Evolutionary conservation across 2,113 vertebrate genomes (phyloP), one percentile per base, ranked within the genome.

Genomic region (Sinosuthora webbiana): DNA sequence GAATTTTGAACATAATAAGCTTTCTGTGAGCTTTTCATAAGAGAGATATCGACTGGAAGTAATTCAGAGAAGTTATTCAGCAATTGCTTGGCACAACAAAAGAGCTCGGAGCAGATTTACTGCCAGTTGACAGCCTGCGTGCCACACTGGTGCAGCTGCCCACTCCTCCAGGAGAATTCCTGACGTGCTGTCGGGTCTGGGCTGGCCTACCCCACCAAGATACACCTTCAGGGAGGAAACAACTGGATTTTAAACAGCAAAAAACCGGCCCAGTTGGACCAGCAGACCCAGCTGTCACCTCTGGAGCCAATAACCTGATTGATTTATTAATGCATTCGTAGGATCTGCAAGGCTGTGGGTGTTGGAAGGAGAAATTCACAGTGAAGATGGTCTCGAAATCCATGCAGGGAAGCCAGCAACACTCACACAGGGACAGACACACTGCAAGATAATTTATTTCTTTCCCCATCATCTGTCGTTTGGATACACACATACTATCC

Each of bases 31-130:
- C 75, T 93, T 93, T 90, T 93, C 68, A 60, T 87, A 27, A 23
- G 39, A 62, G 47, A 71, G 73, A 87, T 87, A 90, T 78, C 42
- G 31, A 91, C 95, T 92, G 91, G 80, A 96, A 95, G 80, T 88
- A 90, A 92, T 95, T 96, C 92, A 83, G 67, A 77, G 79, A 93
- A 95, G 80, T 95, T 95, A 90, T 92, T 95, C 92, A 90, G 71
- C 71, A 68, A 78, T 52, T 13, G 28, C 68, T 95, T 90, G 67
- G 85, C 83, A 93, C 73, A 90, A 94, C 88, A 96, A 83, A 94
- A 77, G 92, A 71, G 82, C 88, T 22, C 56, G 60, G 63, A 93
- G 42, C 56, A 94, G 91, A 94, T 94, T 80, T 87, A 75, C 56
- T 91, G 83, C 76, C 10, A 23, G 82, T 35, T 90, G 87, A 89